phyloP scores from a whole-genome alignment of 2,888 invertebrate species.

The Epinotia ramella region DNA sequence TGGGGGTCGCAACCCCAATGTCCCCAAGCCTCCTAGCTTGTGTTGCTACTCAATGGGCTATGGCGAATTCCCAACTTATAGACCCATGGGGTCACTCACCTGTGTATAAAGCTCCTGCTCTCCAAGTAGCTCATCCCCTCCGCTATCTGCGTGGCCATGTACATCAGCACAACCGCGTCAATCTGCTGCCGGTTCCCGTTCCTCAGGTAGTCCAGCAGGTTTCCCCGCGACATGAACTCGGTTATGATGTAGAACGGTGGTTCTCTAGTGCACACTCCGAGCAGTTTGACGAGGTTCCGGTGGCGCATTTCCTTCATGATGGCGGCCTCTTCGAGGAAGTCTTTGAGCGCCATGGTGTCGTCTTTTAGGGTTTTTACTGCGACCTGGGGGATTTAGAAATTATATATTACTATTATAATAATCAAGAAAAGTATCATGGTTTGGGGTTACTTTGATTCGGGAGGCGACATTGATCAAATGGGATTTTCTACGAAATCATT shows the following conservation, averaged over 20 bases:
- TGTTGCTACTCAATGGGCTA: no score
- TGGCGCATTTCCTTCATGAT: conserved; percentile 99
- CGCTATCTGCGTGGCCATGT: conserved; percentile 99
- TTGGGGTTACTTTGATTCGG: no score
- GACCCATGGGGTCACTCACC: conserved; percentile 68
- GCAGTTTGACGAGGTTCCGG: conserved; percentile 98
- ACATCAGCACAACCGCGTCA: conserved; percentile 98
- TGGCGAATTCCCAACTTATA: no score
- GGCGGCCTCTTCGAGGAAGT: conserved; percentile 99
- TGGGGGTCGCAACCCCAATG: no score
- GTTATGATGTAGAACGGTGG: conserved; percentile 99
- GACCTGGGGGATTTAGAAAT: conserved; percentile 73
- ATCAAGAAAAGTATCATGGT: no score
- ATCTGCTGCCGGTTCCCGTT: conserved; percentile 94
- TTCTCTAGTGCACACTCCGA: conserved; percentile 99
- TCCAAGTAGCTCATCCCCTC: conserved; percentile 99
- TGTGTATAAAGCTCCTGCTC: conserved; percentile 97
- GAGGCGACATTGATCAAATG: no score
- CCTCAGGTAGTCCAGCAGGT: conserved; percentile 97
- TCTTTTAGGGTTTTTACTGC: conserved; percentile 99
- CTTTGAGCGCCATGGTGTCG: conserved; percentile 99
- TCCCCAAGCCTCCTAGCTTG: no score
- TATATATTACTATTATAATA: not conserved
- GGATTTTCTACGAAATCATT: no score
- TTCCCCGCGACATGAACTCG: conserved; percentile 99